A percentile compares a stretch with the other conserved stretches of the same genome.
phyloP scores from a whole-genome alignment of 2,888 invertebrate species.

The Linyphia triangularis region DNA sequence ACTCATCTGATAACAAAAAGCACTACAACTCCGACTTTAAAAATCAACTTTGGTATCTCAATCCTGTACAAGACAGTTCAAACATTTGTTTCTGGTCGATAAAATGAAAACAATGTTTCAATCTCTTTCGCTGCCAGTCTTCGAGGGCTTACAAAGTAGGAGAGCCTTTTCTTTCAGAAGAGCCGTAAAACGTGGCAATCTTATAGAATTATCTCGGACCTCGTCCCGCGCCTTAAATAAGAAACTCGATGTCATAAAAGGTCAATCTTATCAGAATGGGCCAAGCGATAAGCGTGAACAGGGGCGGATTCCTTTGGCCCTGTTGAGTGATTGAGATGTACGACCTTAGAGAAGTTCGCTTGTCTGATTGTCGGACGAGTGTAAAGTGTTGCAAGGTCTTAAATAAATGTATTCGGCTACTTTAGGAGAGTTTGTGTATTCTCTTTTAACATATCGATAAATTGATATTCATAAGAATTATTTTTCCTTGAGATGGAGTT shows the following conservation, averaged over 20 bases:
- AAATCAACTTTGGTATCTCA: too few relatives aligned
- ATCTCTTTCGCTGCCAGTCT: slow-evolving; percentile 16
- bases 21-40: too few relatives aligned
- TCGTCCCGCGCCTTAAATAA: slow-evolving; percentile 1
- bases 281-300: slow-evolving; percentile 24
- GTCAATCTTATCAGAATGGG: slow-evolving; percentile 53
- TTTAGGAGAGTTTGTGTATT: not conserved
- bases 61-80: too few relatives aligned
- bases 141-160: not conserved
- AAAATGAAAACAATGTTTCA: slow-evolving; percentile 36
- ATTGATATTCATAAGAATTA: too few relatives aligned
- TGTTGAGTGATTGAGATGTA: slow-evolving; percentile 40
- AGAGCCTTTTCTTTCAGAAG: not conserved
- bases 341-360: not conserved
- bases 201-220: not conserved
- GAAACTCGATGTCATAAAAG: slow-evolving; percentile 33
- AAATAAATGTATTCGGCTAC: not conserved
- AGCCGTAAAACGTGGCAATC: not conserved
- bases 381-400: not conserved
- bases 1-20: too few relatives aligned
- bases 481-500: too few relatives aligned
- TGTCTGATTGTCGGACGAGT: not conserved
- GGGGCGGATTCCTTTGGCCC: not conserved
- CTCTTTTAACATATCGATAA: too few relatives aligned
- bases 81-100: not conserved